phyloP scores from a whole-genome alignment of 2,113 vertebrate species.

The Gyps fulvus region DNA sequence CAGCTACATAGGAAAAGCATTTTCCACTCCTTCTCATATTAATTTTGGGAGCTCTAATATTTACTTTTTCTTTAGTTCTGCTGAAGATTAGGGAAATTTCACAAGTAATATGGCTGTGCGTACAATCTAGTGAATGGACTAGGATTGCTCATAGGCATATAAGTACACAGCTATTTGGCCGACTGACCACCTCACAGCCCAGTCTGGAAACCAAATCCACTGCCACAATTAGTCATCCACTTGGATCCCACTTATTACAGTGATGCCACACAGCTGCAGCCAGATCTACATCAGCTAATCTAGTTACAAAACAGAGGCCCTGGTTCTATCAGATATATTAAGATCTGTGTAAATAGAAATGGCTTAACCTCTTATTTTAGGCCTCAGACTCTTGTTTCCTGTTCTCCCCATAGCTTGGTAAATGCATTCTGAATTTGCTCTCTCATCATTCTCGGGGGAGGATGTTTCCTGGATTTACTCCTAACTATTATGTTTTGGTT shows the following conservation, averaged over 20 bases:
- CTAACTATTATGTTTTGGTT: not conserved
- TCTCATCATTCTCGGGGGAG: not conserved
- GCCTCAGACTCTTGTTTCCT: not conserved
- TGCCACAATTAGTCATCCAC: not conserved
- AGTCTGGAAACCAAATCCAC: not conserved
- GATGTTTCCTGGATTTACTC: not conserved
- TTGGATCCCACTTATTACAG: not conserved
- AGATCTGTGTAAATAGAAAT: not conserved
- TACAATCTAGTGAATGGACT: not conserved
- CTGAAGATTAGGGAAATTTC: not conserved
- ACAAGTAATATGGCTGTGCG: not conserved
- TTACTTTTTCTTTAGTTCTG: not conserved
- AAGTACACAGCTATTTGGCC: not conserved
- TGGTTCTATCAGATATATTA: not conserved
- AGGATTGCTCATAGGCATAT: not conserved
- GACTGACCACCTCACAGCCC: not conserved
- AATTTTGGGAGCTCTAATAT: not conserved
- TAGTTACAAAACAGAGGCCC: conserved; percentile 22
- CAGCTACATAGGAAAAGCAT: not conserved
- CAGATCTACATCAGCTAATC: conserved; percentile 27
- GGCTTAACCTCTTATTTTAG: not conserved
- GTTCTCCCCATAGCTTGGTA: not conserved
- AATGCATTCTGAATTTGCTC: not conserved
- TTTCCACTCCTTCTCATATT: not conserved
- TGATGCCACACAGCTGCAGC: conserved; percentile 2